Evolutionary conservation across 2,888 invertebrate genomes (phyloP).

Genomic region (Corythucha ciliata): DNA sequence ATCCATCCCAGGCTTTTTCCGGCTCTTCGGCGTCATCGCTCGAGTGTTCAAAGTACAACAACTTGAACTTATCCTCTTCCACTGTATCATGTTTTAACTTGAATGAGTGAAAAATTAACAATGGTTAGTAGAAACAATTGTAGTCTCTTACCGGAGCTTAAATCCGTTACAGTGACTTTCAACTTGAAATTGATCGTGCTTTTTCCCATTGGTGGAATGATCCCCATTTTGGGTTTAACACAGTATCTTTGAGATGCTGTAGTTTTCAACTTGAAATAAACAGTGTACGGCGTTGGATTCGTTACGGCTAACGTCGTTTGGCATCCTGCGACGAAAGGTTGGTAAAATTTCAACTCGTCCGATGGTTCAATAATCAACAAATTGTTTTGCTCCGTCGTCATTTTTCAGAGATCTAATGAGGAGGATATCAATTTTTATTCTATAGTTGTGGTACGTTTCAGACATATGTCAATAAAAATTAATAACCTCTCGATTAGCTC

Average conservation of each 20-base stretch:
- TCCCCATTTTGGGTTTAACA: conserved; percentile 25
- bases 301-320: conserved; percentile 22
- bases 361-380: conserved; percentile 26
- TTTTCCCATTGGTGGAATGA: conserved; percentile 23
- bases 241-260: conserved; percentile 24
- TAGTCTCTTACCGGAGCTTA: background rate
- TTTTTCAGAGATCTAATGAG: too few species aligned
- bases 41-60: conserved; percentile 16
- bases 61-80: conserved; percentile 27
- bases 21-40: conserved; percentile 2
- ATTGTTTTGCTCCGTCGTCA: conserved; percentile 1
- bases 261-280: conserved; percentile 28
- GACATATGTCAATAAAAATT: too few species aligned
- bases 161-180: conserved; percentile 22
- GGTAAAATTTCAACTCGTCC: conserved; percentile 19
- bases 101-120: too few species aligned
- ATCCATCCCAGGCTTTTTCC: conserved; percentile 14
- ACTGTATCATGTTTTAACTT: conserved; percentile 5
- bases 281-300: conserved; percentile 28
- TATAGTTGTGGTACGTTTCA: too few species aligned
- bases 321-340: conserved; percentile 13
- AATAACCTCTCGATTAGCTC: too few species aligned
- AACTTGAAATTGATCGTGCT: conserved; percentile 20
- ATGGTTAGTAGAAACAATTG: background rate
- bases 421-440: too few species aligned